Evolutionary conservation across 2,797 vertebrate genomes (phyloP).

Genomic region (Neosalanx taihuensis): DNA sequence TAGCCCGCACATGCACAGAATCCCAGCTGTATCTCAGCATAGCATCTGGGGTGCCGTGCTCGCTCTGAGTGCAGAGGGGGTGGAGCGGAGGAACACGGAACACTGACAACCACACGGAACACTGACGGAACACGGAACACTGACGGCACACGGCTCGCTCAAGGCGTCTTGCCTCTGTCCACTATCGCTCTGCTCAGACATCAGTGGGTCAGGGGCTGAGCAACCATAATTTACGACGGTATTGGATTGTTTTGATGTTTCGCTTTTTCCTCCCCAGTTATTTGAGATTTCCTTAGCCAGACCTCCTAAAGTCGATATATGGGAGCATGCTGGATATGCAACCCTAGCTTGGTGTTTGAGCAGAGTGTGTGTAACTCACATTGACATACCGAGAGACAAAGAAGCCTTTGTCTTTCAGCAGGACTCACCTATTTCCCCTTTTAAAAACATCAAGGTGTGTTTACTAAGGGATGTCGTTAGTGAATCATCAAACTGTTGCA

Average conservation of each 20-base stretch:
- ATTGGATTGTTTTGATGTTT: no score
- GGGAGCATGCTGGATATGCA: background rate
- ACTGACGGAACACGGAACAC: background rate
- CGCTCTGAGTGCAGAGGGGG: conserved; percentile 23
- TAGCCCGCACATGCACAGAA: background rate
- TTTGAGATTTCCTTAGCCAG: no score
- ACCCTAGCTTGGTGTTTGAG: background rate
- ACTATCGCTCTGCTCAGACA: background rate
- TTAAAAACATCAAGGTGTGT: conserved; percentile 31
- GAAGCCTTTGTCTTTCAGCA: conserved; percentile 30
- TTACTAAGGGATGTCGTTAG: conserved; percentile 37
- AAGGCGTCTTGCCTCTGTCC: background rate
- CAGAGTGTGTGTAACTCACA: background rate
- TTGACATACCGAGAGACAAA: conserved; percentile 24
- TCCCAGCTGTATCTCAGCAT: background rate
- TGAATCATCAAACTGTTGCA: conserved; percentile 4
- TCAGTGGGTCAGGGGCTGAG: background rate
- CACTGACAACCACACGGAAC: background rate
- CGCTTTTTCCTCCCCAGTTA: no score
- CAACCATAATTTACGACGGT: background rate
- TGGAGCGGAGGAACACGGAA: conserved; percentile 16
- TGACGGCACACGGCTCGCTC: background rate
- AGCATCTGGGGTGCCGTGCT: background rate
- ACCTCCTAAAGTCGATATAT: no score
- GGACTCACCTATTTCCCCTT: conserved; percentile 35